phyloP scores from a whole-genome alignment of 2,113 vertebrate species.

The Arvicanthis niloticus region DNA sequence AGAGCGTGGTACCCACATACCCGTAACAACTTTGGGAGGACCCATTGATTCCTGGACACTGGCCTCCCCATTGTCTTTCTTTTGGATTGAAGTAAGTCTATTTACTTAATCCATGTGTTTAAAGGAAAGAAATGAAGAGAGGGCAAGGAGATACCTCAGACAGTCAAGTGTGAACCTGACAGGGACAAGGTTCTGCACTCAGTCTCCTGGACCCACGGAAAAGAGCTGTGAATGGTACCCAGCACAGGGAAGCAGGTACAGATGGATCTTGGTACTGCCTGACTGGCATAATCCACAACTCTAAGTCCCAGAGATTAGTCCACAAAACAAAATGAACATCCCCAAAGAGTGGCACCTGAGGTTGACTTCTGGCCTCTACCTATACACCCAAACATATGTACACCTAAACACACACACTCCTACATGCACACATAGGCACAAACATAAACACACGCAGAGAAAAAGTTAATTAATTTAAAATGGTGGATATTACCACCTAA shows the following conservation, averaged over 20 bases:
- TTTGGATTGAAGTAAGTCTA: neutral
- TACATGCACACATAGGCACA: neutral
- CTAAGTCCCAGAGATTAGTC: neutral
- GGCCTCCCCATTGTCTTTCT: neutral
- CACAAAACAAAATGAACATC: neutral
- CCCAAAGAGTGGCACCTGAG: neutral
- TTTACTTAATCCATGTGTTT: neutral
- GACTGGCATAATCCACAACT: neutral
- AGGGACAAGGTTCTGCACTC: neutral
- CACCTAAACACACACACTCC: no score
- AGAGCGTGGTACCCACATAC: accelerated
- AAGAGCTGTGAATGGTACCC: neutral
- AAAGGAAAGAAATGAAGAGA: neutral
- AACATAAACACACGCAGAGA: neutral
- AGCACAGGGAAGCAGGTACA: neutral
- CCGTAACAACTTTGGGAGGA: neutral
- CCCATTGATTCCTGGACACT: neutral
- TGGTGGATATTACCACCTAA: neutral
- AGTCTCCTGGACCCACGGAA: no score
- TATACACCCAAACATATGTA: no score
- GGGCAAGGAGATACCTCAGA: no score
- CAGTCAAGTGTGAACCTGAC: neutral
- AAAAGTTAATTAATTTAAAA: neutral
- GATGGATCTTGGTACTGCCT: neutral
- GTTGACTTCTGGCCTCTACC: neutral